These are phyloP conservation scores for Shinisaurus crocodilurus DNA, from an alignment of 2,113 vertebrate species.

Conservation along the genomic window DNA sequence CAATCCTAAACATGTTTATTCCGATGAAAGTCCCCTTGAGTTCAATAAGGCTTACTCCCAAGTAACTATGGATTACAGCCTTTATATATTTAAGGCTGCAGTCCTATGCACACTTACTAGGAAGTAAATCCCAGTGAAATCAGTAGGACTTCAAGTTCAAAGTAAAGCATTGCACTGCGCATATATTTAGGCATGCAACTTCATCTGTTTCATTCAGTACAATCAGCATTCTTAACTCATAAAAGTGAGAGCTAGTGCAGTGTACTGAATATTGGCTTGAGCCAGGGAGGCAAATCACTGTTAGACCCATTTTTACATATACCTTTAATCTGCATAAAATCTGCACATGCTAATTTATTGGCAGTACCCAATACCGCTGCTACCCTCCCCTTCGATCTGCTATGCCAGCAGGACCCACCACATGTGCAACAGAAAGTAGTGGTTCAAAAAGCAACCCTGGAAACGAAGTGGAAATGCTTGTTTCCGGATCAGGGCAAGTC, in stretches of 20 bases:
- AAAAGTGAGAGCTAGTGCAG: neutral
- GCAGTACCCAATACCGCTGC: too few species aligned
- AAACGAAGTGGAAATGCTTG: too few species aligned
- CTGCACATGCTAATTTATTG: too few species aligned
- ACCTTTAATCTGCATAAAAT: neutral
- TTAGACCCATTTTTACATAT: neutral
- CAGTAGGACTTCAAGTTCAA: neutral
- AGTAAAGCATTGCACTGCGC: neutral
- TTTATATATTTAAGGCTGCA: neutral
- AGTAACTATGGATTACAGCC: neutral
- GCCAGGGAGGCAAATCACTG: neutral
- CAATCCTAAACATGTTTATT: neutral
- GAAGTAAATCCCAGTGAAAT: neutral
- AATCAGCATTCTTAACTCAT: slow-evolving; percentile 35
- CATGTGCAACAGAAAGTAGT: too few species aligned
- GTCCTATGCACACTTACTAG: neutral
- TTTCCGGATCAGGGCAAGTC: too few species aligned
- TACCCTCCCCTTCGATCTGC: too few species aligned
- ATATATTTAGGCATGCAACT: slow-evolving; percentile 5
- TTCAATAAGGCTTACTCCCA: neutral
- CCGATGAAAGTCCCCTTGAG: neutral
- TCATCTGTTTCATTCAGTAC: slow-evolving; percentile 19
- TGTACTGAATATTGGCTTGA: neutral
- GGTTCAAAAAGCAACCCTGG: too few species aligned
- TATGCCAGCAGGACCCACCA: too few species aligned